Evolutionary conservation across 2,797 vertebrate genomes (phyloP), one percentile per base, ranked within the genome.

Genomic region (Hydrocynus forskahlii): DNA sequence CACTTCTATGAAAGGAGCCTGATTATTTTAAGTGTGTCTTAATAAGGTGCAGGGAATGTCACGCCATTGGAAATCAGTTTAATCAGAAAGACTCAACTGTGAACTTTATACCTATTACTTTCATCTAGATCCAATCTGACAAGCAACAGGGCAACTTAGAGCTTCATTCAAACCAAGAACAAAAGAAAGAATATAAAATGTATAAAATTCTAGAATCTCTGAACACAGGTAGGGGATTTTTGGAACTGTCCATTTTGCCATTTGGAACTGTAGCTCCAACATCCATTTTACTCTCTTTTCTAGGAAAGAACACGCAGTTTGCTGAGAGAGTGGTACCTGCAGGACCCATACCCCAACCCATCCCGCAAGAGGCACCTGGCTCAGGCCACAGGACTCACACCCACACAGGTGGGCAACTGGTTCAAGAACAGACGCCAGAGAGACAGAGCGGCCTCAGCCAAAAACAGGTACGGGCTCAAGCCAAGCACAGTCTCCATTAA

Each of bases 401-500:
- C 95, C 25, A 95, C 93, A 0, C 95, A 95, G 89, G 95, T 95
- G 9, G 95, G 95, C 38, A 95, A 95, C 93, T 95, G 95, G 95
- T 95, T 95, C 90, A 95, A 95, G 87, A 95, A 95, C 86, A 93
- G 95, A 4, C 92, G 95, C 0, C 95, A 95, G 75, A 88, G 94
- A 77, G 95, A 95, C 86, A 91, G 95, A 0, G 94, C 95, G 0
- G 95, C 95, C 0, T 95, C 95, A 0, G 94, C 94, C 25, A 95
- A 95, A 81, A 95, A 95, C 90, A 93, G 95, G 95, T 89, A 57
- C 40, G 60, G n/a, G 40, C 13, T 14, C 0, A 4, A 48, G 50
- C 25, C 60, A 16, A 16, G 10, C 52, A 7, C 90, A 76, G 0
- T 0, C 62, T 5, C 57, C 25, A 2, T 10, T 7, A 69, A 48